Evolutionary conservation across 2,888 invertebrate genomes (phyloP).

Genomic region (Morpho helenor): DNA sequence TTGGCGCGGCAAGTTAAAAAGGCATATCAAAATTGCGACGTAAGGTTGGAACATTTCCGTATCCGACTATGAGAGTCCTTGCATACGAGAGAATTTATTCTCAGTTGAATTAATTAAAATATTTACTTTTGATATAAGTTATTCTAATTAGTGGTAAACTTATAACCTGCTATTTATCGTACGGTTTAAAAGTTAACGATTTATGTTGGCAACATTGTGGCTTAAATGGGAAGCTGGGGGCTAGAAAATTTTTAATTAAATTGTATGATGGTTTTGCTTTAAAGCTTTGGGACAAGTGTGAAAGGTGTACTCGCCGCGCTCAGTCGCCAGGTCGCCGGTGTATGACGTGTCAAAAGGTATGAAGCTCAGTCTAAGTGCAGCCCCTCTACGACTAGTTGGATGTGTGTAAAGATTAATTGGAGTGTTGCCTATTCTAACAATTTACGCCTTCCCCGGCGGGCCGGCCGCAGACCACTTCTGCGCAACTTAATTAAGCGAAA

Average conservation of each 20-base stretch:
- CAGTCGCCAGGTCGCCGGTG: constrained; percentile 38
- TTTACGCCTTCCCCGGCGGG: constrained; percentile 69
- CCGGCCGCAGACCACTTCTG: constrained; percentile 76
- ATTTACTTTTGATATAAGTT: constrained; percentile 33
- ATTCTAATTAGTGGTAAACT: constrained; percentile 33
- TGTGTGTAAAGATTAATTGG: constrained; percentile 80
- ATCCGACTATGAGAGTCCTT: constrained; percentile 62
- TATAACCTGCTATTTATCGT: constrained; percentile 30
- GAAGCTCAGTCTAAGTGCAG: constrained; percentile 63
- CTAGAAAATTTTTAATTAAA: constrained; percentile 26
- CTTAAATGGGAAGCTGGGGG: constrained; percentile 15
- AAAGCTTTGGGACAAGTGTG: constrained; percentile 28
- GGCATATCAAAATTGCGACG: constrained; percentile 75
- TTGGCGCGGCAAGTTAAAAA: constrained; percentile 67
- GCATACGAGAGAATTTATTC: constrained; percentile 63
- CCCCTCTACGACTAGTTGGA: constrained; percentile 71
- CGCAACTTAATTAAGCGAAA: constrained; percentile 78
- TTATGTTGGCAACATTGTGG: constrained; percentile 25
- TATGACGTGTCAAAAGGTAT: constrained; percentile 53
- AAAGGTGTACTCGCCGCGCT: constrained; percentile 22
- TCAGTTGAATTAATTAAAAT: constrained; percentile 51
- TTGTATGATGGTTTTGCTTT: constrained; percentile 25
- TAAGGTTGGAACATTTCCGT: constrained; percentile 70
- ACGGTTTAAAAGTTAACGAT: constrained; percentile 30
- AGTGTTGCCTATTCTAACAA: constrained; percentile 74